Evolutionary conservation across 2,113 vertebrate genomes (phyloP), one percentile per base, ranked within the genome.

Genomic region (Smithornis capensis): DNA sequence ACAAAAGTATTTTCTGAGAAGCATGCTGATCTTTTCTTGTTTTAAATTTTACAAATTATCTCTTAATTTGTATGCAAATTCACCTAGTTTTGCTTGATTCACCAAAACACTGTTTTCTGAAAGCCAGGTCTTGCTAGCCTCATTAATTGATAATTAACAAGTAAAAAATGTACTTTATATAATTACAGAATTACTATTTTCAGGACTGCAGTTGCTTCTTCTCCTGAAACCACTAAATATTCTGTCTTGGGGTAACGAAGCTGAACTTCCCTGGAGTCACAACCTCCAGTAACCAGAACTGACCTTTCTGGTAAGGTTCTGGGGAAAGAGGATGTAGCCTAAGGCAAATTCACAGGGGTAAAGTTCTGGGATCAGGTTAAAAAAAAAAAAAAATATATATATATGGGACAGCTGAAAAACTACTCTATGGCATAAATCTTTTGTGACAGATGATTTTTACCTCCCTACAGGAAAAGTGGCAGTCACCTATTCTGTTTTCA

Each of bases 231-330:
- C 7, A 47, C 52, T 60, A 21, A 42, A 38, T 70, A 78, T 50
- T 84, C 56, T 38, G 1, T 55, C 13, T 24, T 59, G 21, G 40
- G 21, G 4, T 70, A 64, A 40, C 0, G 0, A 2, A 57, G 3
- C 16, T 92, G 52, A 82, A 78, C 78, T 82, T 79, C 44, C 31
- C 35, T n/a, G 8, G 27, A 87, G 44, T 53, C 57, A 35, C 33
- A 75, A 45, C 38, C 23, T 67, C 38, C n/a, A 62, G 27, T 62
- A 76, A 89, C 31, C 15, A 68, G 45, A 63, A 62, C 9, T 29
- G 28, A 79, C 19, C 47, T 70, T 29, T 70, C 45, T 6, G 1
- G 29, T 68, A 71, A 15, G 35, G 16, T 83, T 37, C n/a, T 60
- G 53, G 17, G 14, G 50, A 90, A 89, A 89, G 29, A 88, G 6